Evolutionary conservation across 2,113 vertebrate genomes (phyloP).

Genomic region (Hypomesus transpacificus): DNA sequence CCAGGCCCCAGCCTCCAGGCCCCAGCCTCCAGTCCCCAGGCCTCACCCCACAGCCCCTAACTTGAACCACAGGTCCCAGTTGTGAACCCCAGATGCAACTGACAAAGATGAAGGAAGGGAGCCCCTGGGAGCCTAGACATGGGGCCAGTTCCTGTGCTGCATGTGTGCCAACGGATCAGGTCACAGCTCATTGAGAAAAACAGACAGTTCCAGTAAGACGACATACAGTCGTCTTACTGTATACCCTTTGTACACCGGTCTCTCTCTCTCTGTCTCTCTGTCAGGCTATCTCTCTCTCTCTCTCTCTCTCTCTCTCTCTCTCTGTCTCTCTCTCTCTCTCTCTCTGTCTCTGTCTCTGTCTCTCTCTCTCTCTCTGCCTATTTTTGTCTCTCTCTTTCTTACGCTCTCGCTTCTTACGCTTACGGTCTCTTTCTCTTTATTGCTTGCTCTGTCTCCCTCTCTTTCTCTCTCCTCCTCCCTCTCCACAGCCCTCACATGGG

Average conservation of each 20-base stretch:
- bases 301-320: neutral
- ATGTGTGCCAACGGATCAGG: slow-evolving; percentile 46
- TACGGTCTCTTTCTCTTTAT: no score
- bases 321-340: neutral
- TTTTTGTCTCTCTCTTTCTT: neutral
- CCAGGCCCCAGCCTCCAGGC: neutral
- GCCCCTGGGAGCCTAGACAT: no score
- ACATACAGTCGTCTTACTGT: no score
- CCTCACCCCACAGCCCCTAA: neutral
- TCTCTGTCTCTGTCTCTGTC: slow-evolving; percentile 7
- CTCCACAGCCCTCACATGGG: no score
- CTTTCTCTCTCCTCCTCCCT: slow-evolving; percentile 7
- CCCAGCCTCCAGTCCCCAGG: neutral
- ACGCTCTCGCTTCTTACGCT: no score
- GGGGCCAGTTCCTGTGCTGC: neutral
- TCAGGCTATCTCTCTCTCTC: no score
- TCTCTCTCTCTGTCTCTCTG: neutral
- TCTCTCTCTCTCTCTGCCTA: slow-evolving; percentile 1
- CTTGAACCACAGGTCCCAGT: no score
- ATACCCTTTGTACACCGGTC: neutral
- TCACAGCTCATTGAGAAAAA: slow-evolving; percentile 70
- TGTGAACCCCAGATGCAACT: no score
- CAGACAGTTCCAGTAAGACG: slow-evolving; percentile 52
- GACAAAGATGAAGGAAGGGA: no score
- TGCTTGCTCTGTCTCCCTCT: neutral